Evolutionary conservation across 2,888 invertebrate species (phyloP), one percentile per base, ranked within the genome.

Genomic region (Ormyrus labotus): DNA sequence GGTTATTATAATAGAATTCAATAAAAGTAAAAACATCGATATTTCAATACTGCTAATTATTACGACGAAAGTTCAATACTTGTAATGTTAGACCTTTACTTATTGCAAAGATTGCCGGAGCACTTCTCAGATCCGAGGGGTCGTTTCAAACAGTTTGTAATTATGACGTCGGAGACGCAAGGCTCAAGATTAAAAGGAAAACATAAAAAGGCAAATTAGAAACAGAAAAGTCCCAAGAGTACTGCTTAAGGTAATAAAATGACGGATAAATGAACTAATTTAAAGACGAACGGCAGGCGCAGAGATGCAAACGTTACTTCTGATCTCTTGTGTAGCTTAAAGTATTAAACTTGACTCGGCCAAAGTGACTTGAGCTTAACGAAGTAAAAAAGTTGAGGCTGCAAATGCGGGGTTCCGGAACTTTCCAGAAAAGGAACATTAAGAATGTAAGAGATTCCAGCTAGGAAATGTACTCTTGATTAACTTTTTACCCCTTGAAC

Each of bases 301-400:
- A 19, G n/a, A 13, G 61, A 77, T 68, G 69, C 55, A 70, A 77
- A 69, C 53, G 50, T 50, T 11, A 63, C 34, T 70, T 70, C 45
- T 70, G 69, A 77, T 69, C 69, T 77, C 69, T 77, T 48, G 55
- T 57, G 11, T n/a, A 70, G 76, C 69, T 77, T 70, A 69, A 77
- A 77, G 76, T 69, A 69, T 77, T 77, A 77, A 77, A 77, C 69
- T 69, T 55, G 61, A 63, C 68, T 76, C 34, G 60, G 61, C 11
- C 53, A 55, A 63, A 71, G 65, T 76, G 71, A 78, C 65, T 78
- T 19, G 60, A 50, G 65, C 60, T 71, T 70, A 78, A 71, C 53
- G 51, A 78, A 71, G n/a, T 78, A 58, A 78, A 78, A 58, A 71
- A 78, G 65, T 71, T 71, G 64, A 71, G n/a, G 78, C 60, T 4